phyloP scores from a whole-genome alignment of 2,797 vertebrate species.

The Crossoptilon crossoptilon region DNA sequence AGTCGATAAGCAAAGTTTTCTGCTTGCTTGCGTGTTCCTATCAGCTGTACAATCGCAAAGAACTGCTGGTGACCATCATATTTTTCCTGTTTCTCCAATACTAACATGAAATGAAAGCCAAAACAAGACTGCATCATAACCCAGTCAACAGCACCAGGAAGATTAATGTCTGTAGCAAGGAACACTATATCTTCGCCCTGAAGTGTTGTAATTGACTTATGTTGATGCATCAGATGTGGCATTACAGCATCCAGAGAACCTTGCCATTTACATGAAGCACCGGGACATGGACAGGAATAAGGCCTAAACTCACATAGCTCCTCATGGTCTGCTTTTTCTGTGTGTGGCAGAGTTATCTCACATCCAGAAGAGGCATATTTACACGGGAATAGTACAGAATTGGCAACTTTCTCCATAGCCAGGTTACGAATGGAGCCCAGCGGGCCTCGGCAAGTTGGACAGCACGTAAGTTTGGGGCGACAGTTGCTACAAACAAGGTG shows the following conservation, averaged over 20 bases:
- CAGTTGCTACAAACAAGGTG: constrained; percentile 99
- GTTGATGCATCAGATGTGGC: constrained; percentile 98
- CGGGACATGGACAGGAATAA: constrained; percentile 96
- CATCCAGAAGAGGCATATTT: constrained; percentile 97
- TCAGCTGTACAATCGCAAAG: constrained; percentile 95
- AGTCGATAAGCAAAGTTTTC: constrained; percentile 95
- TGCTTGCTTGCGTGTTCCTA: constrained; percentile 93
- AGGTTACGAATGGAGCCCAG: constrained; percentile 98
- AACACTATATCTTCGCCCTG: constrained; percentile 99
- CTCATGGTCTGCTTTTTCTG: constrained; percentile 96
- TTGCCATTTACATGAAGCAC: constrained; percentile 98
- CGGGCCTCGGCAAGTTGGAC: constrained; percentile 96
- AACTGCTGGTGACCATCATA: constrained; percentile 96
- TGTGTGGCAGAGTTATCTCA: constrained; percentile 93
- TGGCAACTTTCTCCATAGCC: constrained; percentile 99
- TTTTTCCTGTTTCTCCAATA: constrained; percentile 95
- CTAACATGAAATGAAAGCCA: constrained; percentile 97
- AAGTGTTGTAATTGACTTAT: constrained; percentile 97
- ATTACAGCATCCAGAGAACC: constrained; percentile 97
- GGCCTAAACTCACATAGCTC: constrained; percentile 99
- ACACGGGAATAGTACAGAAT: constrained; percentile 97
- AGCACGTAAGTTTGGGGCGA: constrained; percentile 98
- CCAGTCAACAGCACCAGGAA: constrained; percentile 98
- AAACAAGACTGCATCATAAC: constrained; percentile 99
- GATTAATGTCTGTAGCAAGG: constrained; percentile 97